Evolutionary conservation across 2,888 invertebrate species (phyloP), one percentile per base, ranked within the genome.

Genomic region (Epistrophe eligans): DNA sequence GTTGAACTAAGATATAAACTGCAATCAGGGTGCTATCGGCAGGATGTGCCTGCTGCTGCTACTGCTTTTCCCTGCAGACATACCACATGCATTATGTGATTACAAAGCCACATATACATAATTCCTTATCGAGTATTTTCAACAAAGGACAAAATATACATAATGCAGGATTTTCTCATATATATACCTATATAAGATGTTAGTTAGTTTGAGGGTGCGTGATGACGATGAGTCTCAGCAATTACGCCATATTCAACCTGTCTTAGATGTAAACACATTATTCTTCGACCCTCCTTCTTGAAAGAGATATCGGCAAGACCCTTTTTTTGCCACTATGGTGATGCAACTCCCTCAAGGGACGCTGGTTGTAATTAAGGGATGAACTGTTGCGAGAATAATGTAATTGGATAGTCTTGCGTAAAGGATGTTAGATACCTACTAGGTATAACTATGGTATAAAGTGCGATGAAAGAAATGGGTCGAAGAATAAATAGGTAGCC

Each of bases 211-310:
- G 9, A 67, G 79, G 83, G 79, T 87, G 83, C 76, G 83, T 83
- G 87, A 87, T 76, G 79, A 76, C 1, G 40, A 60, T 62, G 62
- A 43, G 83, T 79, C 79, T 64, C 83, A 76, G 79, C 83, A 87
- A 87, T 87, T 87, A 87, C 87, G 74, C 83, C 83, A 83, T 83
- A 87, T 87, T 83, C 87, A 72, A 87, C 87, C 83, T 87, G 87
- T 83, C 87, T 79, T 28, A 83, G 83, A 83, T 76, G 87, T 83
- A 87, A 83, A 79, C 83, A 87, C 83, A 76, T 83, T 79, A 77
- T 76, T 64, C 67, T 60, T 64, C 72, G 71, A 87, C 83, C 83
- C 52, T 55, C 24, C 79, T 82, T 66, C 66, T 74, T 66, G 66
- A 62, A 55, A 76, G 52, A 57, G 73, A 70, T 57, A 64, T 55